Conservation (phyloP, 2,888 invertebrate species). For the Mythimna pallens region DNA sequence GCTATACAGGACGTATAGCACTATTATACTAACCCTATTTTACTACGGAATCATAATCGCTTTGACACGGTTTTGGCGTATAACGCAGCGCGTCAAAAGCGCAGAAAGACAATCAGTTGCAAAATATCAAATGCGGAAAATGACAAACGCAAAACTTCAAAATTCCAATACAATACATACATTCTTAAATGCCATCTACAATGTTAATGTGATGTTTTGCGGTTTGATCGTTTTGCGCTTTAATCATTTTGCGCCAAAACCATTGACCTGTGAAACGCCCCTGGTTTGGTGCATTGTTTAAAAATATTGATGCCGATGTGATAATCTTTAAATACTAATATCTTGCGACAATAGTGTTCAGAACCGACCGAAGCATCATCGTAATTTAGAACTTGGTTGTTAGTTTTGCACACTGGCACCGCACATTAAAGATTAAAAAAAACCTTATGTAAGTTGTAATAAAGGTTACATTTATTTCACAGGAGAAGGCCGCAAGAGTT, state of each 20-base stretch:
- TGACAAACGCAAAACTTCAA: too few relatives aligned
- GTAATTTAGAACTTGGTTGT: constrained; percentile 19
- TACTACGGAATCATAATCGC: not conserved
- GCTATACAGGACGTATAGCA: not conserved
- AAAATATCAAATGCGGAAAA: too few relatives aligned
- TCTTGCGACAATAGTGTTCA: not conserved
- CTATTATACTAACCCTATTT: not conserved
- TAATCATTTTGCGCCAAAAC: too few relatives aligned
- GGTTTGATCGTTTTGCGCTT: too few relatives aligned
- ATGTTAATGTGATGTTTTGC: too few relatives aligned
- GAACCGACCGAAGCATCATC: constrained; percentile 12
- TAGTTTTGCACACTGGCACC: constrained; percentile 29
- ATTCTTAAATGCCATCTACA: too few relatives aligned
- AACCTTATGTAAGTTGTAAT: constrained; percentile 49
- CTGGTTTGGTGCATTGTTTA: not conserved
- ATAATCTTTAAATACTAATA: not conserved
- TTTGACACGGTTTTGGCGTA: not conserved
- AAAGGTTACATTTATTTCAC: constrained; percentile 83
- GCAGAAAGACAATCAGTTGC: too few relatives aligned
- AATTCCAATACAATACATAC: too few relatives aligned
- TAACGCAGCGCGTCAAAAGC: too few relatives aligned
- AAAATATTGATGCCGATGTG: not conserved
- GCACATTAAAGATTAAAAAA: constrained; percentile 22
- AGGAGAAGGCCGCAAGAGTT: constrained; percentile 90
- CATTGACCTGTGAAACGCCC: not conserved